These are phyloP conservation scores for Bombylius discolor DNA, from an alignment of 2,888 invertebrate species.

Conservation along the genomic window DNA sequence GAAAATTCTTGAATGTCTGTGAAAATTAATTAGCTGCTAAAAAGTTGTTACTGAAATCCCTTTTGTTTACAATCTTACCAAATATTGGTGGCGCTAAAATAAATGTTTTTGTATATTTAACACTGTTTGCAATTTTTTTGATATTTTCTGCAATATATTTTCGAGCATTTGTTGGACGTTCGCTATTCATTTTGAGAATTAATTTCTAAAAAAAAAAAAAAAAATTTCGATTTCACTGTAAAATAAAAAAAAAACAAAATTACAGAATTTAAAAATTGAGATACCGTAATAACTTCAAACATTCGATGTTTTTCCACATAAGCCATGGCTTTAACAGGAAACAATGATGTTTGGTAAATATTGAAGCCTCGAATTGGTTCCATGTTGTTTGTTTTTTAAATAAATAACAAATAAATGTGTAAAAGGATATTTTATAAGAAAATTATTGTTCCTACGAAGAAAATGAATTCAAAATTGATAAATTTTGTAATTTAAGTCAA, in stretches of 20 bases:
- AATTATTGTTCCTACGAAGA: no score
- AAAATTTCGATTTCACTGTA: not conserved
- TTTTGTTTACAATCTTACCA: conserved; percentile 5
- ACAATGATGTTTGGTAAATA: conserved; percentile 16
- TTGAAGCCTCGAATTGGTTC: conserved; percentile 3
- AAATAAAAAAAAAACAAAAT: not conserved
- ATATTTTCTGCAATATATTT: conserved; percentile 13
- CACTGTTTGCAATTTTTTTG: conserved; percentile 9
- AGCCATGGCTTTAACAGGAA: conserved; percentile 24
- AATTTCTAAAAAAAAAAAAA: conserved; percentile 8
- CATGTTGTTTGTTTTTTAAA: not conserved
- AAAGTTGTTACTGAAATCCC: no score
- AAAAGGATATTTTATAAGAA: no score
- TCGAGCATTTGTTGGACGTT: conserved; percentile 10
- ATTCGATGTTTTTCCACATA: conserved; percentile 31
- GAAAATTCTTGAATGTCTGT: conserved; percentile 8
- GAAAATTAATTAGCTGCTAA: not conserved
- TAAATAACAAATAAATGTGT: no score
- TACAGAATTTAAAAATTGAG: not conserved
- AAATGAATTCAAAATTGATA: no score
- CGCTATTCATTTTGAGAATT: conserved; percentile 6
- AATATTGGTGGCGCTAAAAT: conserved; percentile 9
- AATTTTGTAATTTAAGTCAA: no score
- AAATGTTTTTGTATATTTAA: conserved; percentile 9
- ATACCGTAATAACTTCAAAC: conserved; percentile 24